Evolutionary conservation across 2,888 invertebrate genomes (phyloP).

Genomic region (Eugnorisma glareosa): DNA sequence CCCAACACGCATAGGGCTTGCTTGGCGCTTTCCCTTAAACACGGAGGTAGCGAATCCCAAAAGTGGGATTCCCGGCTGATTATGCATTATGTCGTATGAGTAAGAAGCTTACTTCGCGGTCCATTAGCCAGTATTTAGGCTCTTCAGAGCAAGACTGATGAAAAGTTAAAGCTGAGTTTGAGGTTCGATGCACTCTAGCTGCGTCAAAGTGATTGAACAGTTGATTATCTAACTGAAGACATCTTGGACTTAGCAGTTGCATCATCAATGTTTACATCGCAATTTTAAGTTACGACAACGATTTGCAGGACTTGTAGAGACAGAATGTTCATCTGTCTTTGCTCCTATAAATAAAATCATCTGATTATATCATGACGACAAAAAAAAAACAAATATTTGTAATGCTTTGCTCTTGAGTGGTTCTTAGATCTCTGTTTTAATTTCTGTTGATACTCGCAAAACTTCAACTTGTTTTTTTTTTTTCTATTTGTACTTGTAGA

Average conservation of each 20-base stretch:
- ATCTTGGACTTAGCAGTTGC: constrained; percentile 41
- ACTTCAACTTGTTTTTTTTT: background rate
- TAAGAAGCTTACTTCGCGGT: constrained; percentile 11
- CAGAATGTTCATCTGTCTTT: constrained; percentile 14
- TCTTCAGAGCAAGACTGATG: constrained; percentile 41
- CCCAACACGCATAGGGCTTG: background rate
- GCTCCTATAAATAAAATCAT: constrained; percentile 7
- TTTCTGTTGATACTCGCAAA: background rate
- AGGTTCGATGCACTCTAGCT: constrained; percentile 58
- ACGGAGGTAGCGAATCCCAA: background rate
- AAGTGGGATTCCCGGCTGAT: background rate
- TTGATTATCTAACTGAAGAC: constrained; percentile 55
- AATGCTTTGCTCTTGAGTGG: background rate
- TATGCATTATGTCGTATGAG: constrained; percentile 3
- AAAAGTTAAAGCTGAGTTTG: constrained; percentile 39
- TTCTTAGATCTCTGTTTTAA: background rate
- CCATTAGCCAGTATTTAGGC: background rate
- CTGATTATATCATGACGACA: constrained; percentile 35
- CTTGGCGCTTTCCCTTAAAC: background rate
- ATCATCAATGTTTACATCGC: constrained; percentile 52
- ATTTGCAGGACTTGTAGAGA: constrained; percentile 12
- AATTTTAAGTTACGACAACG: constrained; percentile 22
- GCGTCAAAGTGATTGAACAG: constrained; percentile 41
- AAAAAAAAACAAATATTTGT: constrained; percentile 8
- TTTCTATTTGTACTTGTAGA: background rate